A percentile compares a stretch with the other conserved stretches of the same genome.
These are phyloP conservation scores for Oryzias sinensis DNA, from an alignment of 2,797 vertebrate species.

Conservation along the genomic window DNA sequence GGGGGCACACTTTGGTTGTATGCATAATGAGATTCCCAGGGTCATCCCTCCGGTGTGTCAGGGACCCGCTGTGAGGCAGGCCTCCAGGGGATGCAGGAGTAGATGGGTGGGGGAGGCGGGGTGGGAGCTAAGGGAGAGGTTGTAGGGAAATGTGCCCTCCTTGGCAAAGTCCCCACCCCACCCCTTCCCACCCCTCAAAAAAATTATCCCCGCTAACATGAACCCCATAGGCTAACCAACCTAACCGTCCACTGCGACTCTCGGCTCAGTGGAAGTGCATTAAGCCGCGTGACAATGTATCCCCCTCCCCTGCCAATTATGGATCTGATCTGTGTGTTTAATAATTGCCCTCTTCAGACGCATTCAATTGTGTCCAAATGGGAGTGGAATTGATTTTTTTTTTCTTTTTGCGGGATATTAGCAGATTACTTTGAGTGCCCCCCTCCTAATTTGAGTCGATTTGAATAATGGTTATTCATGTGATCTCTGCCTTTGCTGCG, in stretches of 20 bases:
- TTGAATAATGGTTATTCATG: conserved; percentile 84
- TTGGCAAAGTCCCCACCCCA: conserved; percentile 39
- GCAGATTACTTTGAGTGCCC: conserved; percentile 81
- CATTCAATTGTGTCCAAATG: conserved; percentile 81
- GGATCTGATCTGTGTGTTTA: conserved; percentile 82
- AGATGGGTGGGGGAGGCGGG: conserved; percentile 17
- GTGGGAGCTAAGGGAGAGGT: conserved; percentile 31
- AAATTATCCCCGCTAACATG: neutral
- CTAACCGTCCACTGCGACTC: conserved; percentile 61
- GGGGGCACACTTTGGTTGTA: conserved; percentile 75
- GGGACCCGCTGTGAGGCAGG: conserved; percentile 58
- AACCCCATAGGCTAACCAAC: conserved; percentile 23
- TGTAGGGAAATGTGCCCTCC: conserved; percentile 42
- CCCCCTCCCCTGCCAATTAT: conserved; percentile 73
- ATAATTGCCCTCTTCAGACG: conserved; percentile 82
- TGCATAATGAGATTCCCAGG: conserved; percentile 85
- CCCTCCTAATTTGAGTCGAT: conserved; percentile 80
- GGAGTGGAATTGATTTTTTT: conserved; percentile 79
- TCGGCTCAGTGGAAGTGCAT: conserved; percentile 70
- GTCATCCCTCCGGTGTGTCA: conserved; percentile 81
- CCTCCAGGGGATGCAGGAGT: conserved; percentile 61
- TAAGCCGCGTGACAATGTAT: conserved; percentile 74
- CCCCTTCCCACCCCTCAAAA: neutral
- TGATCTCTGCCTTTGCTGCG: conserved; percentile 74
- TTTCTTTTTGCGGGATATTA: conserved; percentile 81